Conservation (phyloP, 2,888 invertebrate species). For the Caenorhabditis panamensis region DNA sequence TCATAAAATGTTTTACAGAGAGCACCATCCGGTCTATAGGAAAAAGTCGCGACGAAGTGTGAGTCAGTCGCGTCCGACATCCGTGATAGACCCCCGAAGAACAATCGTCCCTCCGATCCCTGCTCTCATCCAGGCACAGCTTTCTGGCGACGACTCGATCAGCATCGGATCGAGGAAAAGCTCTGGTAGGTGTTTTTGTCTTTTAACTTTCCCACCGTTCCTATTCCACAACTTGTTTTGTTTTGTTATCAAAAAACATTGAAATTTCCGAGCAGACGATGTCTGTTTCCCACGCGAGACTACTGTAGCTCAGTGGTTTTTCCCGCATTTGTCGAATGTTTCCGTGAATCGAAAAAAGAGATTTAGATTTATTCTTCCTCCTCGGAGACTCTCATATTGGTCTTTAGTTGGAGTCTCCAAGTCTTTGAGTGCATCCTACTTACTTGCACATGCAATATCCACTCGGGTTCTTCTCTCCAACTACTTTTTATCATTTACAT, state of each 20-base stretch:
- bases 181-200: slow-evolving; percentile 47
- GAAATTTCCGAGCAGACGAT: background rate
- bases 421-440: background rate
- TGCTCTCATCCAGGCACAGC: slow-evolving; percentile 43
- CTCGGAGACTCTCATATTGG: background rate
- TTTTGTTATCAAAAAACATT: background rate
- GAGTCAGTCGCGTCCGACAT: slow-evolving; percentile 50
- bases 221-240: background rate
- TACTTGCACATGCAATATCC: too few species aligned
- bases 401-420: background rate
- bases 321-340: slow-evolving; percentile 5
- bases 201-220: too few species aligned
- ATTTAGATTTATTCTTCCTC: too few species aligned
- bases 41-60: slow-evolving; percentile 59
- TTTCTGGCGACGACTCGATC: slow-evolving; percentile 51
- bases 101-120: slow-evolving; percentile 52
- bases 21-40: slow-evolving; percentile 46
- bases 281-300: slow-evolving; percentile 6
- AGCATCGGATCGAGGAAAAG: slow-evolving; percentile 58
- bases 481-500: too few species aligned
- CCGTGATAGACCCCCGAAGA: slow-evolving; percentile 22
- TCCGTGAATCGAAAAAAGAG: background rate
- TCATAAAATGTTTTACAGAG: slow-evolving; percentile 40
- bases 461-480: too few species aligned
- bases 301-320: slow-evolving; percentile 6